phyloP scores from a whole-genome alignment of 2,113 vertebrate species.

The Marcusenius ussheri region DNA sequence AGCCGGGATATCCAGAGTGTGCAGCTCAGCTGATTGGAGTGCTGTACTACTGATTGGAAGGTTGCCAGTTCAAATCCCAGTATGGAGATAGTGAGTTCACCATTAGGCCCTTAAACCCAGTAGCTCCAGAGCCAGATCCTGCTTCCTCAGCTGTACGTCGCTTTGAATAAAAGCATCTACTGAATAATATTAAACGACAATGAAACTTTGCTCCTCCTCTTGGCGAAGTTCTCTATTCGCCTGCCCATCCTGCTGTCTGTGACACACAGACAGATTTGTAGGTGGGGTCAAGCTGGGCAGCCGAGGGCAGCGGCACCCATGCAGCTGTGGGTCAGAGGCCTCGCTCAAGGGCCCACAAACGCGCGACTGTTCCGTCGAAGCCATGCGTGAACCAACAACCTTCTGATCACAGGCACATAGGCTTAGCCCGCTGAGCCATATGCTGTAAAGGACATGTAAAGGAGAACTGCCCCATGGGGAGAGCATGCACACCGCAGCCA shows the following conservation, averaged over 20 bases:
- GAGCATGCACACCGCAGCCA: not conserved
- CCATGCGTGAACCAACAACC: not conserved
- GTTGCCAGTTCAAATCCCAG: not conserved
- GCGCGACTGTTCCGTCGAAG: not conserved
- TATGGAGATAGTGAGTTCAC: not conserved
- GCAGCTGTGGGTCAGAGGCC: not conserved
- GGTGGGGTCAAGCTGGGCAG: not conserved
- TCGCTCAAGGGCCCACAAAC: not conserved
- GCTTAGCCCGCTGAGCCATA: not conserved
- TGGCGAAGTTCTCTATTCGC: not conserved
- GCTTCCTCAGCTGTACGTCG: not conserved
- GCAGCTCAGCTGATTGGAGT: not conserved
- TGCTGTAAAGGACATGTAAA: not conserved
- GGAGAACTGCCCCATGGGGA: not conserved
- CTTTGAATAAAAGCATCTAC: not conserved
- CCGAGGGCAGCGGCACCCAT: not conserved
- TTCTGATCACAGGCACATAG: not conserved
- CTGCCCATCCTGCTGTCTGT: not conserved
- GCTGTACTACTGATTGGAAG: not conserved
- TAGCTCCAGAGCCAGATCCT: not conserved
- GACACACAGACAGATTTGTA: not conserved
- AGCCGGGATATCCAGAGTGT: not conserved
- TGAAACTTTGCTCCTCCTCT: not conserved
- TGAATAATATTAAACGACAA: not conserved
- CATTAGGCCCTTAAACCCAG: not conserved